Conservation (phyloP, 1,140 invertebrate species). For the Anoplolepis gracilipes region DNA sequence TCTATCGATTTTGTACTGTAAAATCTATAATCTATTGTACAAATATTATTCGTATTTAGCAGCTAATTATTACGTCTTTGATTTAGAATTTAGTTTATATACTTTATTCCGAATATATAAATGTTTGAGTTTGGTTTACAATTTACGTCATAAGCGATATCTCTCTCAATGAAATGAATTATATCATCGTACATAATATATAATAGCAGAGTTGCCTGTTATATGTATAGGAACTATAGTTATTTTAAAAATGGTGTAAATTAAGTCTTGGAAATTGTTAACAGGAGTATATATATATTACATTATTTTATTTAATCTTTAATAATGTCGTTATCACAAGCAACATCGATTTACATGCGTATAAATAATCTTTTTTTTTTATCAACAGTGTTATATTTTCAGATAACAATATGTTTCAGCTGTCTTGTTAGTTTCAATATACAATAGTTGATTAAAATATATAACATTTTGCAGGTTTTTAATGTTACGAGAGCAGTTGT, state of each 20-base stretch:
- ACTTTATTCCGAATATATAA: neutral
- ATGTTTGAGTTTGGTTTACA: neutral
- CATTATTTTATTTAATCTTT: constrained; percentile 15
- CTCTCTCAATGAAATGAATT: constrained; percentile 19
- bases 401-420: constrained; percentile 3
- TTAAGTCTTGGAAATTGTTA: neutral
- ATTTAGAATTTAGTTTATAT: constrained; percentile 8
- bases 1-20: neutral
- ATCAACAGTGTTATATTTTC: neutral
- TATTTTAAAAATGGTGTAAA: constrained; percentile 22
- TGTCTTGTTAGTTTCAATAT: neutral
- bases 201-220: constrained; percentile 10
- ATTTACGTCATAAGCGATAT: constrained; percentile 4
- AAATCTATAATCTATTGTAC: neutral
- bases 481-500: constrained; percentile 8
- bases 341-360: neutral
- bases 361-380: neutral
- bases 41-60: constrained; percentile 1
- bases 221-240: neutral
- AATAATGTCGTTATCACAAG: neutral
- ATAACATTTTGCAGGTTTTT: neutral
- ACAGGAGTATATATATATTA: neutral
- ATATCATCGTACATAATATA: constrained; percentile 9
- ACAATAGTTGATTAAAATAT: neutral
- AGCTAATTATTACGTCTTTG: neutral